These are phyloP conservation scores for Amphiprion clarkii DNA, from an alignment of 2,797 vertebrate genomes.

Conservation along the genomic window DNA sequence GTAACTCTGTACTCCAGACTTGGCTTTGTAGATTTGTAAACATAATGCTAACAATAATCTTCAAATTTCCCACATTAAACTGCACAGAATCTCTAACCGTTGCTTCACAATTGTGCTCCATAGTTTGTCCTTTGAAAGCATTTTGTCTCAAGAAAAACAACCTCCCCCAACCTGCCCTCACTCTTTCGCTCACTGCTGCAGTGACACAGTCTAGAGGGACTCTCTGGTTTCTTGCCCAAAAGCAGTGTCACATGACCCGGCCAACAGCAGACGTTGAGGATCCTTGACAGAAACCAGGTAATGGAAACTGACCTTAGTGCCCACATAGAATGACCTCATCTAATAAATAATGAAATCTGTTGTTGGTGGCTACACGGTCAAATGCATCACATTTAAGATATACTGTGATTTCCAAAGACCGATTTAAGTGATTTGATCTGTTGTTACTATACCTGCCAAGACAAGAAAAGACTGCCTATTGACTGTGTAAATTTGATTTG, in stretches of 20 bases:
- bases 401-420: constrained; percentile 1
- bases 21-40: background rate
- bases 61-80: background rate
- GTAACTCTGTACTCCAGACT: background rate
- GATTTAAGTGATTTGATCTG: constrained; percentile 33
- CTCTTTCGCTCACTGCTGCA: background rate
- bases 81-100: background rate
- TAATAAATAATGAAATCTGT: constrained; percentile 11
- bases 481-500: constrained; percentile 61
- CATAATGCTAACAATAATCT: too few species aligned
- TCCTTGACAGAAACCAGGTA: constrained; percentile 31
- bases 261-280: constrained; percentile 27
- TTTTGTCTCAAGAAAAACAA: constrained; percentile 11
- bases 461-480: constrained; percentile 35
- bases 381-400: constrained; percentile 15
- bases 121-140: background rate
- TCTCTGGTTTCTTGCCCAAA: constrained; percentile 42
- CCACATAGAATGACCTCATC: constrained; percentile 42
- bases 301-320: constrained; percentile 30
- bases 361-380: background rate
- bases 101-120: background rate
- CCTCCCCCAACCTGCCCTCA: constrained; percentile 9
- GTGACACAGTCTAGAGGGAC: constrained; percentile 26
- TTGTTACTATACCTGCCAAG: constrained; percentile 26
- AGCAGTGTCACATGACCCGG: constrained; percentile 48